Base-by-base conservation (phyloP, 2,888 invertebrate genomes). In the Pristionchus mayeri region DNA sequence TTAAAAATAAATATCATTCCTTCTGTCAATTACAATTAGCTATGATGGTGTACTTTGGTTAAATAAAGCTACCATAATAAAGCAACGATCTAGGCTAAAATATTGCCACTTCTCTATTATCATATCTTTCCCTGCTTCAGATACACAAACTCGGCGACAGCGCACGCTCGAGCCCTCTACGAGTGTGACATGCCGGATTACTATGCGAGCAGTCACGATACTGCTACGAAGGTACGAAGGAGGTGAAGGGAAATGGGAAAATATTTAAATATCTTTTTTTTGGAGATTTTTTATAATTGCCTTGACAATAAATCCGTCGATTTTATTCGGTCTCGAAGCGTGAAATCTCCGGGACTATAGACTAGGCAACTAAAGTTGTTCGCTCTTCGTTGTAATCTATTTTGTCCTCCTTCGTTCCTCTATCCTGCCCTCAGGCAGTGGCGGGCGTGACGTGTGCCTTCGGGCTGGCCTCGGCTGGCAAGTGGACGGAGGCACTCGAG, bases 111-210 rank as follows among this genome's bases (percentile, higher is more conserved):
- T n/a, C n/a, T n/a, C n/a, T n/a, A n/a, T n/a, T n/a, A n/a, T n/a
- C n/a, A n/a, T n/a, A n/a, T n/a, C n/a, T n/a, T n/a, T n/a, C n/a
- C n/a, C 21, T n/a, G 9, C n/a, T 54, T 7, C 48, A 76, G 76
- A 4, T 76, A 48, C 48, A 48, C 48, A 44, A 24, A 30, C 27
- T 76, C 76, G 11, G 76, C 76, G 1, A 76, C 50, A 2, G 76
- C 76, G 24, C 76, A 76, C 48, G 76, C 76, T 3, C 76, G 76
- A 13, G 76, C 76, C 27, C 48, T 76, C 48, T 50, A 76, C 76
- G 76, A 76, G 76, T 76, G 76, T 24, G 76, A 76, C 27, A 34
- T 76, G 76, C 54, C 79, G 18, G 79, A 79, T 37, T 34, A 34
- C 21, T 79, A 79, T 48, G 52, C 79, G n/a, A 34, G n/a, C 1